These are phyloP conservation scores for Alviniconcha strummeri DNA, from an alignment of 2,888 invertebrate genomes.

Conservation along the genomic window DNA sequence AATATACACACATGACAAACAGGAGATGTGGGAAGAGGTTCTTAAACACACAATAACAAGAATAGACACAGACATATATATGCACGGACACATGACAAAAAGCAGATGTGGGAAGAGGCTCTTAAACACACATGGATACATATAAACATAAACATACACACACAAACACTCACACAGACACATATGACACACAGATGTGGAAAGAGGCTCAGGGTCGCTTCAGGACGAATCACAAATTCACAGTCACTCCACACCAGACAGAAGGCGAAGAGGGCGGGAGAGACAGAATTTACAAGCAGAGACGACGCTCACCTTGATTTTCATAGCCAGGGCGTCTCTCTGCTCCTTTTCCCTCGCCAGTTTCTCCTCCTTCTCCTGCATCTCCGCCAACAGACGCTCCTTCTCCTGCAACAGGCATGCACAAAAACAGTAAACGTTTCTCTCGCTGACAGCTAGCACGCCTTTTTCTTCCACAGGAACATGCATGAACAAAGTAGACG, in stretches of 20 bases:
- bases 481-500: no score
- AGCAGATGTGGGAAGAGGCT: not conserved
- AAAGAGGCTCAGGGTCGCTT: no score
- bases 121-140: not conserved
- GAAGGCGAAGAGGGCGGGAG: no score
- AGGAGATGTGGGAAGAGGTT: not conserved
- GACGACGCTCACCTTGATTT: slow-evolving; percentile 77
- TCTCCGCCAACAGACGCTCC: slow-evolving; percentile 76
- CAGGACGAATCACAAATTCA: no score
- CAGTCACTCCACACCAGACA: no score
- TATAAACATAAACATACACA: not conserved
- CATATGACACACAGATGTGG: not conserved
- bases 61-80: not conserved
- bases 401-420: slow-evolving; percentile 73
- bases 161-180: not conserved
- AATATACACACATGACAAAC: not conserved
- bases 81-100: not conserved
- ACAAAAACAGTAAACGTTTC: not conserved
- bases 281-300: not conserved
- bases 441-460: no score
- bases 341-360: slow-evolving; percentile 73
- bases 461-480: no score
- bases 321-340: slow-evolving; percentile 83
- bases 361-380: slow-evolving; percentile 82
- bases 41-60: not conserved